These are phyloP conservation scores for Metellina segmentata DNA, from an alignment of 2,888 invertebrate genomes.

Conservation along the genomic window DNA sequence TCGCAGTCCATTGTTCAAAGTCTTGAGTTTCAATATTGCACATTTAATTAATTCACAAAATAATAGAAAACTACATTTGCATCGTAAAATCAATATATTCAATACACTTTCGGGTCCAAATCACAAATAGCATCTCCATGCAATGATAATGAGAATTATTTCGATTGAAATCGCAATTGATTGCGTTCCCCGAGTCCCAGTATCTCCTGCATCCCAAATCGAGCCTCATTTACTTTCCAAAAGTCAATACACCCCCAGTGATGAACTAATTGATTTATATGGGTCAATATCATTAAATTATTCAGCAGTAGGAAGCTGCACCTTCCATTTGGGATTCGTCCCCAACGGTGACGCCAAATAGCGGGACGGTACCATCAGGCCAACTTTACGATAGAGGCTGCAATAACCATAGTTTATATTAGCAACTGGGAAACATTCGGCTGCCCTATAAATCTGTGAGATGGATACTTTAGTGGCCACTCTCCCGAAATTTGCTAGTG, in stretches of 20 bases:
- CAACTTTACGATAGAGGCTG: constrained; percentile 64
- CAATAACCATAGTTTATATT: constrained; percentile 73
- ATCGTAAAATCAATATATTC: no score
- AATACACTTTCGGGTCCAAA: no score
- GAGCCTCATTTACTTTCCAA: constrained; percentile 18
- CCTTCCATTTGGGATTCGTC: constrained; percentile 19
- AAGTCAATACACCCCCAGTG: constrained; percentile 5
- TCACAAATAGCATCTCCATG: no score
- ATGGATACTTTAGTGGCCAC: constrained; percentile 67
- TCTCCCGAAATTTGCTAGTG: constrained; percentile 60
- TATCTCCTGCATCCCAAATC: not conserved
- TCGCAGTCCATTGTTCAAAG: no score
- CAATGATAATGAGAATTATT: no score
- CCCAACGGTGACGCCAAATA: constrained; percentile 26
- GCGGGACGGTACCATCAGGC: constrained; percentile 2
- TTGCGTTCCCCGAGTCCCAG: not conserved
- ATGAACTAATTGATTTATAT: constrained; percentile 50
- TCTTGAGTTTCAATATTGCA: no score
- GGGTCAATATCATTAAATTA: constrained; percentile 40
- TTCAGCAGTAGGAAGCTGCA: constrained; percentile 11
- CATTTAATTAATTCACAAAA: no score
- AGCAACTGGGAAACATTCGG: constrained; percentile 71
- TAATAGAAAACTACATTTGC: no score
- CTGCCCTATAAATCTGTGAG: constrained; percentile 57
- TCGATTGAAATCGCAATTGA: not conserved